A percentile compares a stretch with the other conserved stretches of the same genome.
phyloP scores from a whole-genome alignment of 2,113 vertebrate species.

The Leuciscus idus region DNA sequence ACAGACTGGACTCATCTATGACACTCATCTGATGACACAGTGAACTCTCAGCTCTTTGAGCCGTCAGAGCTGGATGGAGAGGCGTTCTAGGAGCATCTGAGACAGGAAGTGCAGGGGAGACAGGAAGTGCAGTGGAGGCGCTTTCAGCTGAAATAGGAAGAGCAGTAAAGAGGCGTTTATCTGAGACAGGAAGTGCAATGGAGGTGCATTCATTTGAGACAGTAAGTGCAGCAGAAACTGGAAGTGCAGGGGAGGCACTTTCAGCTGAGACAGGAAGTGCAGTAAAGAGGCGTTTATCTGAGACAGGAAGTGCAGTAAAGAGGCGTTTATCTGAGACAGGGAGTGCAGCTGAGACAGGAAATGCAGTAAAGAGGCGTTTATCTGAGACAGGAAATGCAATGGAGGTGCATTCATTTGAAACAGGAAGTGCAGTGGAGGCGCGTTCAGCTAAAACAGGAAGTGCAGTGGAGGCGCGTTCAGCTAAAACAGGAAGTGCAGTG shows the following conservation, averaged over 20 bases:
- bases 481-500: not conserved
- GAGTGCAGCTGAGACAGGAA: not conserved
- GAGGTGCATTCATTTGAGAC: not conserved
- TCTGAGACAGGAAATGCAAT: not conserved
- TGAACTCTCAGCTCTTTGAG: too few species aligned
- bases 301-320: not conserved
- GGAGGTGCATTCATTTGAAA: accelerated
- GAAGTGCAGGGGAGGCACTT: accelerated
- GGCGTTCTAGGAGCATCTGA: not conserved
- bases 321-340: not conserved
- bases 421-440: not conserved
- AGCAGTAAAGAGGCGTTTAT: accelerated
- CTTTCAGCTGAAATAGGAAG: not conserved
- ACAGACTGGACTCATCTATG: too few species aligned
- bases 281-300: accelerated
- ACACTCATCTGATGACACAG: too few species aligned
- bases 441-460: not conserved
- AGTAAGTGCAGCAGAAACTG: accelerated
- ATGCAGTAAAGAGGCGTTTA: accelerated
- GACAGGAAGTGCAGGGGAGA: not conserved
- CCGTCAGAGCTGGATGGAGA: not conserved
- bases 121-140: not conserved
- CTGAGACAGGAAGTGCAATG: not conserved
- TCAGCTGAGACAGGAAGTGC: not conserved
- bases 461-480: accelerated